Evolutionary conservation across 1,140 invertebrate genomes (phyloP).

Genomic region (Tetramorium alpestre): DNA sequence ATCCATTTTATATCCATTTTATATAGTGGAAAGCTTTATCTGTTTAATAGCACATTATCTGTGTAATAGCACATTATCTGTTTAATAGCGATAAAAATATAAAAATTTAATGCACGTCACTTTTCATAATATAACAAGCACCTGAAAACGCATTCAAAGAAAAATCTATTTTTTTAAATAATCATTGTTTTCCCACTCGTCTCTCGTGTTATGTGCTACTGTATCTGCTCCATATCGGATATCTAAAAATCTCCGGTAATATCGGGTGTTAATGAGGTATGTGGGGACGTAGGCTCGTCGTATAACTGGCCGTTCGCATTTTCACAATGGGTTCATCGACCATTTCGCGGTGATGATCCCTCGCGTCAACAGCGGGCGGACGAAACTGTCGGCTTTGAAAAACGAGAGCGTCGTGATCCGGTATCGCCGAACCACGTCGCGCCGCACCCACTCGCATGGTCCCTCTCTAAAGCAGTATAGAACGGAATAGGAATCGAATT

Average conservation of each 20-base stretch:
- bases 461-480: constrained; percentile 25
- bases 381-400: constrained; percentile 38
- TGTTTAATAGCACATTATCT: background rate
- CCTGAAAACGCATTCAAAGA: background rate
- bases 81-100: background rate
- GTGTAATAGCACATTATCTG: background rate
- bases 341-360: constrained; percentile 37
- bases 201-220: background rate
- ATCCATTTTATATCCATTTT: background rate
- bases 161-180: background rate
- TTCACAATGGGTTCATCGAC: constrained; percentile 38
- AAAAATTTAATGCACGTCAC: background rate
- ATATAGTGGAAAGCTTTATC: background rate
- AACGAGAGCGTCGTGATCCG: constrained; percentile 42
- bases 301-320: constrained; percentile 21
- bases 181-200: background rate
- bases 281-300: background rate
- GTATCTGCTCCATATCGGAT: background rate
- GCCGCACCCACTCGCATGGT: background rate
- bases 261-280: constrained; percentile 10
- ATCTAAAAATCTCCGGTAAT: background rate
- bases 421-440: constrained; percentile 8
- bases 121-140: background rate
- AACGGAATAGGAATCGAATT: constrained; percentile 49
- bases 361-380: background rate